Base-by-base conservation (phyloP, 2,888 invertebrate species). In the Aethes cnicana region DNA sequence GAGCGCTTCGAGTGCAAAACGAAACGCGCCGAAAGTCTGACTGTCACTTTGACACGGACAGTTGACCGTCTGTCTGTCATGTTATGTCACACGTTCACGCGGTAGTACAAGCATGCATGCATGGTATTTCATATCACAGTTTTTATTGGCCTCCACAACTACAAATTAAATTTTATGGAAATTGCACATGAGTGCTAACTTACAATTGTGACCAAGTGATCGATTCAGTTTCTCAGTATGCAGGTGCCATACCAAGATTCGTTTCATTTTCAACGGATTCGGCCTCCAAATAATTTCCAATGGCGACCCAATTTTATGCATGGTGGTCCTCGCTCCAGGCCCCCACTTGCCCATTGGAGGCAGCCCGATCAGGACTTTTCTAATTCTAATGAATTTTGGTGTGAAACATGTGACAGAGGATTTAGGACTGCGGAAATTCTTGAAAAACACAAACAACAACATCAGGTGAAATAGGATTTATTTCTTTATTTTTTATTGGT, bases 381-480 rank as follows among this genome's bases (percentile, higher is more conserved):
- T 53, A 50, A 58, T 35, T 16, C 58, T 53, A 50, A 58, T 47
- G 76, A 87, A 32, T 84, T 89, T 68, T 93, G 91, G 78, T 96
- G 96, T 81, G 95, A 95, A 70, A 91, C 93, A n/a, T 98, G 97
- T 79, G 96, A 96, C 66, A 91, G 94, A 71, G 92, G 93, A 7
- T 95, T 96, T 74, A 80, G 85, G 44, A 90, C 91, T 0, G 68
- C 85, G 44, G 90, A 91, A 16, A 84, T 91, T 53, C 91, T 94
- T 50, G 81, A 91, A 37, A 89, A 90, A 37, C 97, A 98, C 76
- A 84, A 92, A 58, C 81, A 85, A n/a, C 92, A 94, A 64, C 97
- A 98, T 81, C 91, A 92, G 81, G 90, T 90, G 65, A 57, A 43
- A 46, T 16, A 3, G n/a, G n/a, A n/a, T n/a, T n/a, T n/a, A n/a